Evolutionary conservation across 2,113 vertebrate genomes (phyloP).

Genomic region (Haliaeetus leucogaster): DNA sequence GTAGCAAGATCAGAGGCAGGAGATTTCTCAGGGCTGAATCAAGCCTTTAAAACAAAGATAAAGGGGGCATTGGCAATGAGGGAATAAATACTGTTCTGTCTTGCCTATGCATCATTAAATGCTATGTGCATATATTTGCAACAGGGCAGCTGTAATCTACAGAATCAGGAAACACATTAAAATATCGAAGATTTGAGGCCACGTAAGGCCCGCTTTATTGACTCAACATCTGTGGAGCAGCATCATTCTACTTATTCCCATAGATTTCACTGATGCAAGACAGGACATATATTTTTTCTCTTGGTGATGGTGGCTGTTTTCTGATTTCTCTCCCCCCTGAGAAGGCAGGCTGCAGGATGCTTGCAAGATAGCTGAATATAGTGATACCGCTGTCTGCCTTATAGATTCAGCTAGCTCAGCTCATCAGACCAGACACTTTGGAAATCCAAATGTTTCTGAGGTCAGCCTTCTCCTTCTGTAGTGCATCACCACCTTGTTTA

Average conservation of each 20-base stretch:
- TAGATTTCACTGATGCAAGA: background rate
- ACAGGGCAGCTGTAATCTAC: slow-evolving; percentile 12
- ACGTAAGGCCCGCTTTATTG: background rate
- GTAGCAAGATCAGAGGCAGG: background rate
- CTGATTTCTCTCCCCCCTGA: background rate
- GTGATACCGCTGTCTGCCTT: background rate
- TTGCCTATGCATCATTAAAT: background rate
- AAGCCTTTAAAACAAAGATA: slow-evolving; percentile 4
- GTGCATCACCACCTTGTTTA: slow-evolving; percentile 14
- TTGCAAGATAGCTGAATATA: background rate
- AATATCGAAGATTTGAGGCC: background rate
- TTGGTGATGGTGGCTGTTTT: background rate
- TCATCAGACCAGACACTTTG: background rate
- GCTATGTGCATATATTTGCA: background rate
- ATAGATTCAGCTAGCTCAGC: background rate
- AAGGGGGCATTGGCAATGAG: background rate
- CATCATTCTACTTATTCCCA: background rate
- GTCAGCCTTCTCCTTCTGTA: background rate
- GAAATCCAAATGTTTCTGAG: slow-evolving; percentile 26
- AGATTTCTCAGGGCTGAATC: slow-evolving; percentile 10
- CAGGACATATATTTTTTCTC: background rate
- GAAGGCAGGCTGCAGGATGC: background rate
- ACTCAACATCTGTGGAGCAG: background rate
- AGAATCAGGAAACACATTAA: slow-evolving; percentile 44
- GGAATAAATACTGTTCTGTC: background rate